Evolutionary conservation across 2,888 invertebrate species (phyloP), one percentile per base, ranked within the genome.

Genomic region (Drosophila niveifrons): DNA sequence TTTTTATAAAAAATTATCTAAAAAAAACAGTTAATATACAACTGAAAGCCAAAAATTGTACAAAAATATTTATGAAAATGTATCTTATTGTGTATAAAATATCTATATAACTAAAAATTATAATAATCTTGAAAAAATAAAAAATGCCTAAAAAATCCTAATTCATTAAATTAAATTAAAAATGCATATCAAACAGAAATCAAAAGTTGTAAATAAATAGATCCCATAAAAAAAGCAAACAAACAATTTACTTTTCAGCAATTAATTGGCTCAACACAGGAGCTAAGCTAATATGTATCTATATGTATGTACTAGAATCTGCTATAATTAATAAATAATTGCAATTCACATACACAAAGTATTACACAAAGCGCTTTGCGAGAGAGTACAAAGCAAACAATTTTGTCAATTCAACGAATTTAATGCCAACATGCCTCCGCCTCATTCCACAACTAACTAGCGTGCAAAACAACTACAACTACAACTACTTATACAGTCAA

Each of bases 301-400:
- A 75, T 79, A 76, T 79, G 76, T 76, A 75, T 61, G 79, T 75
- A 74, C 62, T 15, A 58, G 34, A 62, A 61, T 13, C 44, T 15
- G 58, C 50, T 78, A 31, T 44, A 17, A 34, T 63, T 46, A 51
- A 67, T 43, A 62, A 62, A 64, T 65, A 78, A 66, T 52, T 59
- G 46, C 44, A 36, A 72, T 65, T 58, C 78, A 62, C 29, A 61
- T 61, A 66, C 53, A 56, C 53, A 62, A 66, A 47, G 46, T 59
- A 23, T 6, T 55, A 73, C 66, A 72, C 57, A 13, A 43, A 53
- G 6, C n/a, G 3, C 10, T 31, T 23, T 23, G 23, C 23, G 23
- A 23, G 23, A 23, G 23, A 23, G 23, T 23, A 62, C 18, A 13
- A 9, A 2, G 18, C 29, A 29, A 8, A 15, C 52, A 39, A 51